These are phyloP conservation scores for Hirtodrosophila duncani DNA, from an alignment of 2,888 invertebrate genomes.

Conservation along the genomic window DNA sequence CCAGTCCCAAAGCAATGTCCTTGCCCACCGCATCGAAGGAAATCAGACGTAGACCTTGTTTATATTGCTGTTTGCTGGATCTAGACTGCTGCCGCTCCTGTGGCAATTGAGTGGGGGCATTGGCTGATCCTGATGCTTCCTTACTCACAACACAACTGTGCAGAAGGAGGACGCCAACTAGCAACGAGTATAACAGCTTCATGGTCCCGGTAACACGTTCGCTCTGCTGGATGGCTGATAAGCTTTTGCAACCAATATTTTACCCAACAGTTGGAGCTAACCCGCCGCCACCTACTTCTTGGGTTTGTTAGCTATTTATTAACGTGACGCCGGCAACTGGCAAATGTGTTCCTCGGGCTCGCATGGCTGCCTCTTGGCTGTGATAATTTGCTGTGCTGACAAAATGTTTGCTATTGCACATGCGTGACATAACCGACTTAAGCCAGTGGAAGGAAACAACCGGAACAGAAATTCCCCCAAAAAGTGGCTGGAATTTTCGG, in stretches of 20 bases:
- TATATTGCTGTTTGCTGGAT: background rate
- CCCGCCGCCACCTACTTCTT: no score
- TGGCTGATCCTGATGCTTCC: background rate
- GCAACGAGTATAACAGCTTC: constrained; percentile 23
- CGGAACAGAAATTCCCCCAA: no score
- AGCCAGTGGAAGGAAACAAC: no score
- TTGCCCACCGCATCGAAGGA: constrained; percentile 64
- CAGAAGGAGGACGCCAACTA: constrained; percentile 24
- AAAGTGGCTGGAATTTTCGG: no score
- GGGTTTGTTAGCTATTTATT: no score
- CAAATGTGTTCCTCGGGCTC: constrained; percentile 10
- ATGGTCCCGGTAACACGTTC: constrained; percentile 38
- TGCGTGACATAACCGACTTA: constrained; percentile 46
- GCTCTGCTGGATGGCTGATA: constrained; percentile 17
- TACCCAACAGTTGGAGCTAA: constrained; percentile 7
- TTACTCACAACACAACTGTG: constrained; percentile 16
- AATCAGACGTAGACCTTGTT: constrained; percentile 36
- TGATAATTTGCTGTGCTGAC: constrained; percentile 35
- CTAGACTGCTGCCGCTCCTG: constrained; percentile 7
- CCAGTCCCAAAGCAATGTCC: constrained; percentile 59
- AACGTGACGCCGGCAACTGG: no score
- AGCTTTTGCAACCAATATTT: constrained; percentile 25
- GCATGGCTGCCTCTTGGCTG: constrained; percentile 50
- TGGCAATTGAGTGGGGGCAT: background rate
- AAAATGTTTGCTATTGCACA: constrained; percentile 21